Percentiles rank a stretch among this genome's conserved stretches.
Conservation (phyloP, 2,797 vertebrate genomes). For the Hylomyscus alleni region DNA sequence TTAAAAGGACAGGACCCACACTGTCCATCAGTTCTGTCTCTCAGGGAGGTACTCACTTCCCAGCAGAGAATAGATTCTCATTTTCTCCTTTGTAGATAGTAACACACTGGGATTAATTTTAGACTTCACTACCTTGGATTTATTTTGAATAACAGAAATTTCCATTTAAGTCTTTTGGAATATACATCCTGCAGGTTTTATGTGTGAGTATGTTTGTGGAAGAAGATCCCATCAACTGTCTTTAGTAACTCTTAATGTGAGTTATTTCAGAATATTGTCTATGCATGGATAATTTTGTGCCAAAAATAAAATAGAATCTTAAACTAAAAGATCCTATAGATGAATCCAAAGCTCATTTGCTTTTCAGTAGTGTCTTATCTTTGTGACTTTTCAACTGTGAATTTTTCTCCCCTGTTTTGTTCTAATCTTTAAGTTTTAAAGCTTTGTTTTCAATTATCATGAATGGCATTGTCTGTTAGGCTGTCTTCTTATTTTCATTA, state of each 20-base stretch:
- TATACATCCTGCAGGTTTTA: background rate
- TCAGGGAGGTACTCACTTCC: background rate
- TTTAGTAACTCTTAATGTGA: constrained; percentile 70
- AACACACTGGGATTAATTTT: constrained; percentile 75
- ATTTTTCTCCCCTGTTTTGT: background rate
- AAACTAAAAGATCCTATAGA: background rate
- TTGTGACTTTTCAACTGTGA: background rate
- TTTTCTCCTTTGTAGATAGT: constrained; percentile 53
- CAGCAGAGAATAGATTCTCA: constrained; percentile 37
- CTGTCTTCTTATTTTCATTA: background rate
- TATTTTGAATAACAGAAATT: constrained; percentile 73
- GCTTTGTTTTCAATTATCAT: constrained; percentile 13
- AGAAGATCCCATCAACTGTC: constrained; percentile 10
- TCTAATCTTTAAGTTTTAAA: background rate
- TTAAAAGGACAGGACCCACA: constrained; percentile 7
- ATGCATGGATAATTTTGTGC: background rate
- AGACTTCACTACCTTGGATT: constrained; percentile 51
- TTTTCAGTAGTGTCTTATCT: background rate
- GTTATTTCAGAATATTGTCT: constrained; percentile 51
- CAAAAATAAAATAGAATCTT: constrained; percentile 62
- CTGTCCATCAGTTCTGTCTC: constrained; percentile 9
- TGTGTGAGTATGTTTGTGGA: background rate
- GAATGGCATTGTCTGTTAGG: background rate
- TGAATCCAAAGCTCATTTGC: background rate
- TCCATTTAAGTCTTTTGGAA: constrained; percentile 64